Evolutionary conservation across 2,888 invertebrate species (phyloP), one percentile per base, ranked within the genome.

Genomic region (Cetonia aurata): DNA sequence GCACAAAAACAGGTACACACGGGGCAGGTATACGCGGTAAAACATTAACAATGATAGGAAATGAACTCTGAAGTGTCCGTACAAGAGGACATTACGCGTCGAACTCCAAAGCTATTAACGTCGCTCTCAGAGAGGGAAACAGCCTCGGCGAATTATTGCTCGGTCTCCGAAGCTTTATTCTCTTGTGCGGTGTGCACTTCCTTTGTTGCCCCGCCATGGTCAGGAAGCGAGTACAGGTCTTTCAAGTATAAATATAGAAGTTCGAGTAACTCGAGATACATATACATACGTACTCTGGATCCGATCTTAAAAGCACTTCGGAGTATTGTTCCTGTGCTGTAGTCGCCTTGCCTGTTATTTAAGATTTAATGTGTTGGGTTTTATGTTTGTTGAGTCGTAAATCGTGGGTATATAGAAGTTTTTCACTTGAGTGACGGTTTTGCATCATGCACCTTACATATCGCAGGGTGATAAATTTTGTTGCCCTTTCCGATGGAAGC

Each of bases 151-250:
- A 60, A 48, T 25, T 42, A 50, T 50, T 17, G 60, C 25, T 17
- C 31, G 31, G 13, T 46, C 13, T 19, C 60, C 13, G 37, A 15
- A 10, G 33, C n/a, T 15, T 15, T 56, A 1, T 56, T 33, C 13
- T 13, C 6, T 37, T 31, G 13, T 48, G 46, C 19, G 13, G 12
- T 31, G 15, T 46, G 13, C 46, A 48, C 60, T 60, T 60, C 60
- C 60, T 60, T 60, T 60, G 60, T 48, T 46, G 44, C 37, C 33
- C 33, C 60, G 52, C 25, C 25, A 17, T 52, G 60, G 60, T 60
- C 59, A 60, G 59, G 59, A 60, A 60, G 31, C 44, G 59, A 60
- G 42, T 42, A 17, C 52, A 55, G 57, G 57, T 42, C 42, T 42
- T 42, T 57, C 37, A 10, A 37, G 52, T 52, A 12, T 19, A 52